Evolutionary conservation across 2,797 vertebrate genomes (phyloP).

Genomic region (Ciconia nigra): DNA sequence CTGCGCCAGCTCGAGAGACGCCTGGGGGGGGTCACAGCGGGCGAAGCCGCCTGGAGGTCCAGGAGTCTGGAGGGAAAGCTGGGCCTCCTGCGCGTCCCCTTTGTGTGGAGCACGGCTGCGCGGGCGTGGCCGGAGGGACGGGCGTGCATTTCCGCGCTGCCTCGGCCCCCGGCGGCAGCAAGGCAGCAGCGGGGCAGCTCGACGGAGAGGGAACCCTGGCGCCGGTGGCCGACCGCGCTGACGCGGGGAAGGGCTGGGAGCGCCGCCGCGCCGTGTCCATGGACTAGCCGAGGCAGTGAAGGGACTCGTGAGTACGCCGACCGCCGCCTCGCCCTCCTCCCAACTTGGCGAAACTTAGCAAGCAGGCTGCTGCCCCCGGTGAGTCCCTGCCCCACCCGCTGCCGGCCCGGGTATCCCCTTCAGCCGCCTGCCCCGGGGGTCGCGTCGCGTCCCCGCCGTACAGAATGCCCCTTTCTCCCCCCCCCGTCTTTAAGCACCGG

Average conservation of each 20-base stretch:
- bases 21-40: accelerated
- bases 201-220: background rate
- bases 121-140: slow-evolving; percentile 5
- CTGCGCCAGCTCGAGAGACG: accelerated
- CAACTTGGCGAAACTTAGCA: slow-evolving; percentile 1
- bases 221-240: background rate
- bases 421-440: background rate
- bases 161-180: background rate
- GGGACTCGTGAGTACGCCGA: background rate
- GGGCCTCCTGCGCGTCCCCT: background rate
- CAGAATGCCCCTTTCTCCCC: too few relatives aligned
- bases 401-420: background rate
- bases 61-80: accelerated
- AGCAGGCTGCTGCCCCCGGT: slow-evolving; percentile 13
- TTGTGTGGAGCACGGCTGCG: slow-evolving; percentile 6
- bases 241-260: background rate
- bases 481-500: background rate
- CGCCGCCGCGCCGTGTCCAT: background rate
- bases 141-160: background rate
- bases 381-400: background rate
- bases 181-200: background rate
- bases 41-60: too few relatives aligned
- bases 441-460: background rate
- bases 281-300: background rate
- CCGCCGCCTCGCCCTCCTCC: background rate